Percentiles rank a stretch among this genome's conserved stretches.
Conservation (phyloP, 2,888 invertebrate genomes). For the Plagiodera versicolora region DNA sequence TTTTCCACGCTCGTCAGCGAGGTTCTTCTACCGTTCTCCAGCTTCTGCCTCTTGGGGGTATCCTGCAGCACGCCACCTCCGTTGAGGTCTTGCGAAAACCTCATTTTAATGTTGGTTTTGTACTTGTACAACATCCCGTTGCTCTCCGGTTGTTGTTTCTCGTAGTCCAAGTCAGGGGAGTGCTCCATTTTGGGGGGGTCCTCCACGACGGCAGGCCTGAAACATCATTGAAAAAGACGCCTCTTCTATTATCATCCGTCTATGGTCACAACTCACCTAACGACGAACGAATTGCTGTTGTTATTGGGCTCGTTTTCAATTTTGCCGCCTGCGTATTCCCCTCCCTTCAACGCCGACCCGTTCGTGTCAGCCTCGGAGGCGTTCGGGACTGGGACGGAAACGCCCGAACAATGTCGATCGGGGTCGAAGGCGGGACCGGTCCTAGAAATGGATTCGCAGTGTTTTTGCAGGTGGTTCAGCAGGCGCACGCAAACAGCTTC, state of each 20-base stretch:
- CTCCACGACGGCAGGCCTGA: not conserved
- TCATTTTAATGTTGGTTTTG: conserved; percentile 90
- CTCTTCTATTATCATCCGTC: too few relatives aligned
- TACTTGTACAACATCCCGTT: conserved; percentile 76
- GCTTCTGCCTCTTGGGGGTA: conserved; percentile 40
- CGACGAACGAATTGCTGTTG: conserved; percentile 30
- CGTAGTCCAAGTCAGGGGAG: conserved; percentile 44
- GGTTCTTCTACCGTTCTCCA: conserved; percentile 41
- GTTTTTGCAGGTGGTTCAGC: conserved; percentile 80
- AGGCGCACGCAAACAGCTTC: conserved; percentile 82
- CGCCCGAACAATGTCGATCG: conserved; percentile 31
- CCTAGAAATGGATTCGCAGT: conserved; percentile 71
- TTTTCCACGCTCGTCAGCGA: conserved; percentile 55
- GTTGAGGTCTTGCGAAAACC: conserved; percentile 64
- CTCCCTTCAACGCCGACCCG: conserved; percentile 36
- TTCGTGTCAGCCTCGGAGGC: conserved; percentile 42
- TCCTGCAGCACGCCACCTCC: conserved; percentile 47
- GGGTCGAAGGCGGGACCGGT: conserved; percentile 30
- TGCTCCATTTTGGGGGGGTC: conserved; percentile 9
- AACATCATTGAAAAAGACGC: too few relatives aligned
- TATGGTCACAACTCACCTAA: conserved; percentile 7
- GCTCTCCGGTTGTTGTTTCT: conserved; percentile 36
- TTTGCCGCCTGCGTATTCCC: conserved; percentile 33
- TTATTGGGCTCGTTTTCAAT: conserved; percentile 37
- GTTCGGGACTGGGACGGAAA: conserved; percentile 32